Base-by-base conservation (phyloP, 2,888 invertebrate species). In the Orthonevra nobilis region DNA sequence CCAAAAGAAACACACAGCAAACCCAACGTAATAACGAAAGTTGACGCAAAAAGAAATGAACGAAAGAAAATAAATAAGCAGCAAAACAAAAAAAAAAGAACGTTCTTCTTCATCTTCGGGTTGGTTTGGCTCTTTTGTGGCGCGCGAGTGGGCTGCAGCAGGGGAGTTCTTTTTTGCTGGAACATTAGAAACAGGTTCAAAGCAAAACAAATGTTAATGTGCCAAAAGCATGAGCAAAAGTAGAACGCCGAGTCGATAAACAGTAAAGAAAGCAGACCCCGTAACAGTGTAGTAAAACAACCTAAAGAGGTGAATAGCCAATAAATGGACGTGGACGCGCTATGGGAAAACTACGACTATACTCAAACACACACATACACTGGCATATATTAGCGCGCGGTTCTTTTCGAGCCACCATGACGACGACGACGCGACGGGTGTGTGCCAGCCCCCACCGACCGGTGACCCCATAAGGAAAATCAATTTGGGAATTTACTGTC, bases 271-370 rank as follows among this genome's bases (percentile, higher is more conserved):
- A 79, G 52, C 60, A 38, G 54, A 36, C 46, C 66, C 63, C 50
- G 34, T 54, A 73, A 64, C 64, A 75, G 38, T 48, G 34, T 19
- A 34, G 42, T 40, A 63, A 38, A 23, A 46, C 19, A 15, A 30
- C 38, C 7, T 26, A 50, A 44, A 14, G 72, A 87, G 88, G 87
- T 87, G 87, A 87, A 87, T 87, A 87, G 86, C 88, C 88, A 87
- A 84, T 84, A 86, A 86, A 86, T 85, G 84, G 85, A 85, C 85
- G 82, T 84, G 84, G 85, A 85, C 85, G 82, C 84, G 52, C 54
- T 44, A 42, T 52, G 32, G 61, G 50, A 38, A 61, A 34, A 46
- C 26, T 14, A 10, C 7, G n/a, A n/a, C n/a, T n/a, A n/a, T n/a
- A n/a, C n/a, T n/a, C n/a, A n/a, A n/a, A n/a, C n/a, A n/a, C n/a